These are phyloP conservation scores for Heliconius melpomene DNA, from an alignment of 1,140 invertebrate genomes.

Conservation along the genomic window DNA sequence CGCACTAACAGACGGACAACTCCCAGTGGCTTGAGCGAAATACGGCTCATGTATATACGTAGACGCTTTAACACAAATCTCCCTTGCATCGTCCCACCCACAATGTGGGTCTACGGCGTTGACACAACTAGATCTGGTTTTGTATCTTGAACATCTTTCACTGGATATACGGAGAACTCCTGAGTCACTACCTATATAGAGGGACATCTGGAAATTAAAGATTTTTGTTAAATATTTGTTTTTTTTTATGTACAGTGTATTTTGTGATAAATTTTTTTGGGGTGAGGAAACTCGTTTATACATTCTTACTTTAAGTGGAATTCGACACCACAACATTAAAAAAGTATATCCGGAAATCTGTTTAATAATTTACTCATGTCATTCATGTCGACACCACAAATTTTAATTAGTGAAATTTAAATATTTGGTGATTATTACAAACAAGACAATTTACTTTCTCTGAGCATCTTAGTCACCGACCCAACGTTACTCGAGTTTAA, in stretches of 20 bases:
- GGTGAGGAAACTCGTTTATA: neutral
- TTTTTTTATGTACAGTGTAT: no score
- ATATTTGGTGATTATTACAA: neutral
- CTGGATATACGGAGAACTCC: constrained; percentile 88
- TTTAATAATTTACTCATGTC: neutral
- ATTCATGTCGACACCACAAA: neutral
- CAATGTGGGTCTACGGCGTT: constrained; percentile 96
- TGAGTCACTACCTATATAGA: constrained; percentile 90
- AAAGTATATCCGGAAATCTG: neutral
- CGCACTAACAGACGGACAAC: constrained; percentile 84
- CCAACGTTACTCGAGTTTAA: neutral
- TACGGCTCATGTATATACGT: constrained; percentile 86
- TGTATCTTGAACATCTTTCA: constrained; percentile 89
- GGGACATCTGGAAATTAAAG: constrained; percentile 82
- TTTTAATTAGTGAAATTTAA: neutral
- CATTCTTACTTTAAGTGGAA: neutral
- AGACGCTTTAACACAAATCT: constrained; percentile 86
- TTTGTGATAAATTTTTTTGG: no score
- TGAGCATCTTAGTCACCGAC: neutral
- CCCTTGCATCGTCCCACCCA: constrained; percentile 91
- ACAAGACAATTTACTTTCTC: neutral
- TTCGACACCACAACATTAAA: neutral
- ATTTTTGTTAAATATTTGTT: no score
- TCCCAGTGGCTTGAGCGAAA: constrained; percentile 84
- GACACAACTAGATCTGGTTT: constrained; percentile 86